These are phyloP conservation scores for Trichechus manatus DNA, from an alignment of 2,113 vertebrate species.

Conservation along the genomic window DNA sequence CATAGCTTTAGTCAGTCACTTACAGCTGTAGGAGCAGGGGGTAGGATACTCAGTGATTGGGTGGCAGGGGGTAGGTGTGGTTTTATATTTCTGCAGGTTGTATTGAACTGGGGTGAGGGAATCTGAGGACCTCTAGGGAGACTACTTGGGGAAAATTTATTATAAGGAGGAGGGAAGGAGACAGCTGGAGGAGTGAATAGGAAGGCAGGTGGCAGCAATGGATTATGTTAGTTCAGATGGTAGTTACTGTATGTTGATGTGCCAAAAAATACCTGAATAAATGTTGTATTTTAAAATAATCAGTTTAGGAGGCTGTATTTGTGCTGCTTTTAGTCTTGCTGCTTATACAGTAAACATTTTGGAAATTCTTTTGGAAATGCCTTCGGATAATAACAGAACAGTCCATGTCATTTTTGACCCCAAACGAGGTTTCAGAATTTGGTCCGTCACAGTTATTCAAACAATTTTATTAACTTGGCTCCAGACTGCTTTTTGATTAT, in stretches of 20 bases:
- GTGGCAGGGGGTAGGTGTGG: too few relatives aligned
- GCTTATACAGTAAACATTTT: slow-evolving; percentile 34
- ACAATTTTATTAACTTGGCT: slow-evolving; percentile 9
- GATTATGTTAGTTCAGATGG: not conserved
- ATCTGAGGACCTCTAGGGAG: not conserved
- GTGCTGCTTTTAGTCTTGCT: slow-evolving; percentile 28
- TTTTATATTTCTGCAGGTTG: not conserved
- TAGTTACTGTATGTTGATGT: not conserved
- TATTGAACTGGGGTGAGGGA: not conserved
- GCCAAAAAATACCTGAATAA: not conserved
- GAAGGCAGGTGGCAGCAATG: not conserved
- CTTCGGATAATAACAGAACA: not conserved
- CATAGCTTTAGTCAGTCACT: not conserved
- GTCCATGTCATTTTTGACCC: not conserved
- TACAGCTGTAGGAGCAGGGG: not conserved
- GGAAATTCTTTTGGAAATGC: slow-evolving; percentile 34
- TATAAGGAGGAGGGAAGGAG: not conserved
- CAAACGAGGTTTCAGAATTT: slow-evolving; percentile 2
- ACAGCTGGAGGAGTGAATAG: not conserved
- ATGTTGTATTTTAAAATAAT: not conserved
- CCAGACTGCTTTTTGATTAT: slow-evolving; percentile 23
- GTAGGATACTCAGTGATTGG: not conserved
- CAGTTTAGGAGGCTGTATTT: not conserved
- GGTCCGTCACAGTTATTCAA: not conserved
- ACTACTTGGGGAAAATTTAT: not conserved